Evolutionary conservation across 2,888 invertebrate species (phyloP), one percentile per base, ranked within the genome.

Genomic region (Hipparchia semele): DNA sequence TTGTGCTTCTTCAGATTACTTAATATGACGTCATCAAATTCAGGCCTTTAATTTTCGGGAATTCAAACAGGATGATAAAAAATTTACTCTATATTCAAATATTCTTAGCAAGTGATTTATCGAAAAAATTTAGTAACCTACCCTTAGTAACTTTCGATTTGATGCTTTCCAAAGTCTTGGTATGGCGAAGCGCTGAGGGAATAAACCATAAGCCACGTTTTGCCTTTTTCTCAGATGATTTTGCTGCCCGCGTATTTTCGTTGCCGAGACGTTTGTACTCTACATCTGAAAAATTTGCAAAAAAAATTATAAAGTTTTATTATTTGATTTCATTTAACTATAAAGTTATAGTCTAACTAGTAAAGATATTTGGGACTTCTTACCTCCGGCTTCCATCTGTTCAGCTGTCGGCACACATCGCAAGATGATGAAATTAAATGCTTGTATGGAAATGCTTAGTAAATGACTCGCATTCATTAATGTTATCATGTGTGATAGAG

Each of bases 401-500:
- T 93, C 91, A 10, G 90, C 85, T 49, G 95, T 95, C 33, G 95
- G 94, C 76, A 94, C 94, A 81, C 95, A 95, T 78, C 95, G 87
- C 87, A 94, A 92, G 76, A 95, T 92, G 54, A 90, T 90, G 68
- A 93, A 91, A 73, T 93, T 91, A 54, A 92, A 88, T 7, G 94
- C 91, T 78, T 94, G 92, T 64, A 94, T 89, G 4, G 89, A 85
- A 77, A 94, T 93, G 6, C 94, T 91, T 59, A 94, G 84, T 75
- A 95, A 86, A 76, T 94, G 94, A 71, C 95, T 94, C 0, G 94
- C 94, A 79, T 95, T 95, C 87, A 95, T 91, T 56, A 95, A 83
- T 51, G 95, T 95, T 74, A 96, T 95, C 87, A 96, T 92, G 79
- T 95, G 95, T 6, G 95, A 93, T 71, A 96, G 84, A 1, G 95